Evolutionary conservation across 2,888 invertebrate genomes (phyloP).

Genomic region (Physocephala rufipes): DNA sequence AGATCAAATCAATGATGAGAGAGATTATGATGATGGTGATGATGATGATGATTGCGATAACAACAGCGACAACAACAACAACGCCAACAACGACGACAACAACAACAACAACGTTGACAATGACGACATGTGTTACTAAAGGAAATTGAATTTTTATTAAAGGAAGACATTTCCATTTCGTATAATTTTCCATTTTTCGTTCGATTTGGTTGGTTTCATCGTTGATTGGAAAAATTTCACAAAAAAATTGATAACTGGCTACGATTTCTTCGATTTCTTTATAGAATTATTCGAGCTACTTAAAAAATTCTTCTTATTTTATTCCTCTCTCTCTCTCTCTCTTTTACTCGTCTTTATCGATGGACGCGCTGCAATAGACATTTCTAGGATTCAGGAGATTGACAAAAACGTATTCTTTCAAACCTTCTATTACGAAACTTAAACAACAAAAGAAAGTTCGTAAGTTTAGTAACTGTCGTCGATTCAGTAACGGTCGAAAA

Average conservation of each 20-base stretch:
- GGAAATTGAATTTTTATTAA: conserved; percentile 61
- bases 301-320: background rate
- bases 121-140: conserved; percentile 56
- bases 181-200: conserved; percentile 53
- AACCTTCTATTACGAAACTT: too few species aligned
- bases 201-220: conserved; percentile 36
- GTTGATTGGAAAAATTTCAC: conserved; percentile 22
- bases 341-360: background rate
- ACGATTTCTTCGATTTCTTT: conserved; percentile 15
- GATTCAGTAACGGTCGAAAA: too few species aligned
- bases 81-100: background rate
- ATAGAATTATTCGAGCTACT: background rate
- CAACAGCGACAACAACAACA: too few species aligned
- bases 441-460: too few species aligned
- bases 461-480: too few species aligned
- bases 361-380: too few species aligned
- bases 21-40: too few species aligned
- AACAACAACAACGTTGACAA: background rate
- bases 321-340: background rate
- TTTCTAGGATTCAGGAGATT: too few species aligned
- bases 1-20: background rate
- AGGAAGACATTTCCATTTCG: conserved; percentile 60
- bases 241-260: too few species aligned
- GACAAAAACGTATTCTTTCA: too few species aligned
- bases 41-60: too few species aligned